Evolutionary conservation across 2,888 invertebrate genomes (phyloP).

Genomic region (Odontocolon sp.): DNA sequence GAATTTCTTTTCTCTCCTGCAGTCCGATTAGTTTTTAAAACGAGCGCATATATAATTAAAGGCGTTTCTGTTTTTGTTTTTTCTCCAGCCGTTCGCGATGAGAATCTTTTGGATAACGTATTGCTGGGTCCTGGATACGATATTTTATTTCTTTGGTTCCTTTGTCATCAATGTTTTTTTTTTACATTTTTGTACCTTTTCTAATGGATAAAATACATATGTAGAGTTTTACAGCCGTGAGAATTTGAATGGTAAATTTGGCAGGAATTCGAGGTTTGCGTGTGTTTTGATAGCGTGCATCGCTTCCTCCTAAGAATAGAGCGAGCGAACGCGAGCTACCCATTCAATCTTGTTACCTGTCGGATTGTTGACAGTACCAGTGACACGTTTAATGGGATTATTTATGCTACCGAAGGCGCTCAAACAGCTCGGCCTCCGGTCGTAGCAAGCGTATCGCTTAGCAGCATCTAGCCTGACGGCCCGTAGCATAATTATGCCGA

Average conservation of each 20-base stretch:
- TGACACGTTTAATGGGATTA: constrained; percentile 79
- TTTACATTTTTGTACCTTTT: neutral
- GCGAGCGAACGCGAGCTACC: constrained; percentile 16
- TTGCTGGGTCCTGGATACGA: constrained; percentile 21
- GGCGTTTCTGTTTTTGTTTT: constrained; percentile 17
- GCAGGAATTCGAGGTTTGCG: too few species aligned
- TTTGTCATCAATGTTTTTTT: neutral
- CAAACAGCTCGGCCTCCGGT: constrained; percentile 60
- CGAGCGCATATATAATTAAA: constrained; percentile 47
- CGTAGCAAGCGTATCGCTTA: constrained; percentile 29
- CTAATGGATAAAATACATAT: neutral
- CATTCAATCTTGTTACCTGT: constrained; percentile 69
- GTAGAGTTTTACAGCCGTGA: neutral
- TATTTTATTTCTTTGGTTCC: neutral
- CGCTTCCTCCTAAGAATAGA: neutral
- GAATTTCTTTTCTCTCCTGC: constrained; percentile 30
- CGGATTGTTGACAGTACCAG: constrained; percentile 76
- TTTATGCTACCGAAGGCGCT: constrained; percentile 75
- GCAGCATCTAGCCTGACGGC: constrained; percentile 66
- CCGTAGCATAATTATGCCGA: constrained; percentile 75
- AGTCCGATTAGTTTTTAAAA: constrained; percentile 36
- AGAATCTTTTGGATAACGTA: constrained; percentile 43
- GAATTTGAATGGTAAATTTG: too few species aligned
- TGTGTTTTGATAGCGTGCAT: neutral
- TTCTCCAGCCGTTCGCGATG: constrained; percentile 31